A percentile compares a stretch with the other conserved stretches of the same genome.
These are phyloP conservation scores for Osmoderma eremita DNA, from an alignment of 2,888 invertebrate genomes.

Conservation along the genomic window DNA sequence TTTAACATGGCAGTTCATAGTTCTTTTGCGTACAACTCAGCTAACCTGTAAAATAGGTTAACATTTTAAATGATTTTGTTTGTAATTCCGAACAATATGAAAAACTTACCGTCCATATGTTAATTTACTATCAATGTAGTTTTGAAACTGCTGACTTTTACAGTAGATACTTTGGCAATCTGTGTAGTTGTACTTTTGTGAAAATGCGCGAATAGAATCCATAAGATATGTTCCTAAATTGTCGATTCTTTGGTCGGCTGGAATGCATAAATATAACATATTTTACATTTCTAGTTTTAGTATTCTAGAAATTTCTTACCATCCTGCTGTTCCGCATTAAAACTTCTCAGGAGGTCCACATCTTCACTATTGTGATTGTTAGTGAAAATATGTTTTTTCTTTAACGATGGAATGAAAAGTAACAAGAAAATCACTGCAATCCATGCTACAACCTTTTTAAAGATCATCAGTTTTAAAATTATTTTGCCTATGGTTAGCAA, in stretches of 20 bases:
- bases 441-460: slow-evolving; percentile 84
- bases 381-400: slow-evolving; percentile 50
- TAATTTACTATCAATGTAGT: slow-evolving; percentile 28
- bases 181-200: slow-evolving; percentile 23
- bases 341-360: slow-evolving; percentile 45
- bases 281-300: background rate
- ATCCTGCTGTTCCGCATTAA: slow-evolving; percentile 14
- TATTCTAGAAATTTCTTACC: slow-evolving; percentile 12
- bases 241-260: slow-evolving; percentile 44
- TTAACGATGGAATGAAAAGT: slow-evolving; percentile 73
- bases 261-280: slow-evolving; percentile 9
- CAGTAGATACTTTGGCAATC: slow-evolving; percentile 28
- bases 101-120: slow-evolving; percentile 26
- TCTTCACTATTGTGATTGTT: slow-evolving; percentile 42
- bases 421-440: slow-evolving; percentile 79
- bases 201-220: slow-evolving; percentile 47
- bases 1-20: slow-evolving; percentile 5
- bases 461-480: slow-evolving; percentile 78
- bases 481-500: slow-evolving; percentile 79
- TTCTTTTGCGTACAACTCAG: slow-evolving; percentile 18
- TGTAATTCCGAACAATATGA: background rate
- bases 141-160: slow-evolving; percentile 22
- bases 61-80: background rate
- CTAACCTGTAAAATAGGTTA: slow-evolving; percentile 16
- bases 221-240: slow-evolving; percentile 44